Percentiles rank a stretch among this genome's conserved stretches.
Conservation (phyloP, 2,888 invertebrate genomes). For the Shargacucullia verbasci region DNA sequence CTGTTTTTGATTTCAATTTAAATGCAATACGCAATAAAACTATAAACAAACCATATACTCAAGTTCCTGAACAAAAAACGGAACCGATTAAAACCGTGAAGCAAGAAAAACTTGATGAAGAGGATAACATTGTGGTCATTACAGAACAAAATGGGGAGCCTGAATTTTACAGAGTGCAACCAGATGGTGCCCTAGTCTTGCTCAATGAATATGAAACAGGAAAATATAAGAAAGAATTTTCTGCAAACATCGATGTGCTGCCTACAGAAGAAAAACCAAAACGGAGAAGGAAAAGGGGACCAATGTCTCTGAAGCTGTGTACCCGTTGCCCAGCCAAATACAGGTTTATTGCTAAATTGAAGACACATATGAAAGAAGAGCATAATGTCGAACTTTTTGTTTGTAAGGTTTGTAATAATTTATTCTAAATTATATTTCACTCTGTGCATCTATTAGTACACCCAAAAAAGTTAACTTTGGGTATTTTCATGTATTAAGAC, state of each 20-base stretch:
- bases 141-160: constrained; percentile 64
- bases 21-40: constrained; percentile 57
- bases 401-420: constrained; percentile 73
- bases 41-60: constrained; percentile 13
- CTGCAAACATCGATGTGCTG: neutral
- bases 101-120: constrained; percentile 28
- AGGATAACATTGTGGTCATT: constrained; percentile 67
- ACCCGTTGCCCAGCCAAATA: constrained; percentile 76
- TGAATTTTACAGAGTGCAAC: constrained; percentile 56
- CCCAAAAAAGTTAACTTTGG: too few relatives aligned
- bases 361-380: constrained; percentile 76
- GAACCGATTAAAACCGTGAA: neutral
- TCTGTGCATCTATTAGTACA: neutral
- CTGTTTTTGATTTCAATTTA: constrained; percentile 66
- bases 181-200: constrained; percentile 52
- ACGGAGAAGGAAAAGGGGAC: constrained; percentile 70
- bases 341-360: constrained; percentile 77
- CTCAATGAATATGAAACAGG: constrained; percentile 51
- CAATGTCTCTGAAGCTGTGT: constrained; percentile 73
- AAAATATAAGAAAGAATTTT: constrained; percentile 32
- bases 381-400: constrained; percentile 74
- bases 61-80: constrained; percentile 6
- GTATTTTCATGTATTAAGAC: too few relatives aligned
- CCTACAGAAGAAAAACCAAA: constrained; percentile 49
- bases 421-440: neutral